Base-by-base conservation (phyloP, 1,140 invertebrate species). In the Neotoxoptera formosana region DNA sequence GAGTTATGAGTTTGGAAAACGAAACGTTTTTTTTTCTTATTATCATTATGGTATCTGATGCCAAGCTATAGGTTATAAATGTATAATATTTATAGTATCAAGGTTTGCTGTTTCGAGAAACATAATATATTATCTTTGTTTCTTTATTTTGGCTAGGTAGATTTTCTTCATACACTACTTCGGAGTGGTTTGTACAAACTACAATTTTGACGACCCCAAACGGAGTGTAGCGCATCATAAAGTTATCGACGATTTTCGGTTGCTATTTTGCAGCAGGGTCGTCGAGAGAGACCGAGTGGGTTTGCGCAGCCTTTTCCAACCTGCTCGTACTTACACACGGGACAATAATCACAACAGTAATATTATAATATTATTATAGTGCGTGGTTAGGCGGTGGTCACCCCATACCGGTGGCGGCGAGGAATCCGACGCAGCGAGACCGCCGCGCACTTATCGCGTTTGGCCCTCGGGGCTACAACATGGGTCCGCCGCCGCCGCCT, bases 381-480 rank as follows among this genome's bases (percentile, higher is more conserved):
- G 6, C 60, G 11, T n/a, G 60, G 60, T 67, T 7, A 60, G 36
- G 53, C 51, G 17, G 67, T 76, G 90, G 67, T 81, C 90, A 92
- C 90, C 67, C 67, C 30, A 25, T 51, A 48, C 30, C 76, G 17
- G 23, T 8, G 34, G 60, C 67, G 90, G 34, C 67, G 91, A 53
- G 91, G 91, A 93, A 93, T 93, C 91, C 91, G 48, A 56, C 67
- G 90, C 60, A 7, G 41, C 90, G 53, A 36, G 23, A 23, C 51
- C 53, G 53, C 36, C 41, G 90, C 67, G 47, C 91, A 83, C 91
- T 34, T 83, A 47, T 76, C 60, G 90, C 60, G 60, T 47, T 14
- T 11, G 47, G 47, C 76, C 91, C 91, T 53, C 81, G 91, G 81
- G 91, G 91, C 91, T 41, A 84, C 81, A 41, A 84, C 91, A n/a